Percentiles rank a stretch among this genome's conserved stretches.
Conservation (phyloP, 2,113 vertebrate species). For the Ariopsis seemanni region DNA sequence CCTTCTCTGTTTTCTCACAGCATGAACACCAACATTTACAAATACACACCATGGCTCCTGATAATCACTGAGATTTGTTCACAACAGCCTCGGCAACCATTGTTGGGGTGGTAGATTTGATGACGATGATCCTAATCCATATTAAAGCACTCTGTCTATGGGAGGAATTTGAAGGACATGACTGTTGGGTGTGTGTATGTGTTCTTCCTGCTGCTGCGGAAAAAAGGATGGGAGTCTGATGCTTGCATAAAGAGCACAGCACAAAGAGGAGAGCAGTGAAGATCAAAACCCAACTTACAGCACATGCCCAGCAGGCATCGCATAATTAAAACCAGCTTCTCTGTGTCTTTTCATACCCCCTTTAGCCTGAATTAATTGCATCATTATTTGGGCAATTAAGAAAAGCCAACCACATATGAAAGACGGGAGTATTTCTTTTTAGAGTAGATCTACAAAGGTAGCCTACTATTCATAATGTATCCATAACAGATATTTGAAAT, state of each 20-base stretch:
- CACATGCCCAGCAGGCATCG: conserved; percentile 43
- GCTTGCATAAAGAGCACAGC: conserved; percentile 6
- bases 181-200: background rate
- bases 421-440: conserved; percentile 32
- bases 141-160: conserved; percentile 54
- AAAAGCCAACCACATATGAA: conserved; percentile 36
- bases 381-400: conserved; percentile 60
- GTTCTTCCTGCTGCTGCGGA: conserved; percentile 15
- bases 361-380: conserved; percentile 65
- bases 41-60: conserved; percentile 16
- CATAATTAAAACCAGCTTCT: conserved; percentile 55
- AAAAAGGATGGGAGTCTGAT: background rate
- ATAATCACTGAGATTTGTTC: conserved; percentile 32
- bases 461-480: background rate
- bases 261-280: background rate
- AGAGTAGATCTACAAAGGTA: conserved; percentile 24
- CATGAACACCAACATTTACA: conserved; percentile 7
- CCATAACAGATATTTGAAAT: background rate
- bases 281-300: conserved; percentile 51
- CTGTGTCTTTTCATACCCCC: conserved; percentile 51
- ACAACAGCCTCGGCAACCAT: conserved; percentile 34
- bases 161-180: conserved; percentile 52
- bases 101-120: conserved; percentile 33
- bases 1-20: background rate
- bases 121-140: conserved; percentile 53